Percentiles rank a stretch among this genome's conserved stretches.
Conservation (phyloP, 2,797 vertebrate species). For the Odontamblyopus rebecca region DNA sequence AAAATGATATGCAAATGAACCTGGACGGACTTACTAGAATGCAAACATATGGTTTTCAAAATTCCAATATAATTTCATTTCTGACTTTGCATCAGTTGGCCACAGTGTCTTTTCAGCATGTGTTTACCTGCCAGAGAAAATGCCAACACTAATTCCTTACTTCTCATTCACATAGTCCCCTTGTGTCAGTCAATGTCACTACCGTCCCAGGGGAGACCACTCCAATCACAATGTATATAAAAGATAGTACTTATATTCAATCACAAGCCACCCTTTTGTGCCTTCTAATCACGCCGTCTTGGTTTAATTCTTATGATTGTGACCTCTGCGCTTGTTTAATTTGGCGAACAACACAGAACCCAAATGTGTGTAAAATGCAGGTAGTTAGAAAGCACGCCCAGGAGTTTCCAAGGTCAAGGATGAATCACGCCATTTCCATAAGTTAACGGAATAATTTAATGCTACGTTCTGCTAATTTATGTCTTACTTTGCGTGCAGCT, state of each 20-base stretch:
- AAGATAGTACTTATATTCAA: slow-evolving; percentile 3
- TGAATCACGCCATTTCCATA: background rate
- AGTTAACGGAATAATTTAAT: slow-evolving; percentile 12
- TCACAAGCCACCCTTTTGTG: background rate
- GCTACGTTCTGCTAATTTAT: slow-evolving; percentile 20
- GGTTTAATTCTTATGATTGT: slow-evolving; percentile 6
- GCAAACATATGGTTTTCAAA: background rate
- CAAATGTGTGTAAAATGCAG: slow-evolving; percentile 9
- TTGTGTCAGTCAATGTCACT: slow-evolving; percentile 1
- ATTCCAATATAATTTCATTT: background rate
- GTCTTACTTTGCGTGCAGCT: slow-evolving; percentile 19
- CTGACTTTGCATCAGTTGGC: background rate
- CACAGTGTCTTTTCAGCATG: background rate
- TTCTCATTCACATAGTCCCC: background rate
- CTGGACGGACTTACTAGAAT: background rate
- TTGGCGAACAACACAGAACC: slow-evolving; percentile 1
- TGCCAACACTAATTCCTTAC: background rate
- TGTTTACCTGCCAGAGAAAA: background rate
- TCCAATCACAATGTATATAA: background rate
- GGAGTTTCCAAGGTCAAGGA: slow-evolving; percentile 7
- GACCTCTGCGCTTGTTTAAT: slow-evolving; percentile 11
- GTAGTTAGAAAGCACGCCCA: background rate
- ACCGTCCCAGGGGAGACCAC: background rate
- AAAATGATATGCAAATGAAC: background rate
- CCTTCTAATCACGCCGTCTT: slow-evolving; percentile 4